phyloP scores from a whole-genome alignment of 2,797 vertebrate species.

The Thripadectes ignobilis region DNA sequence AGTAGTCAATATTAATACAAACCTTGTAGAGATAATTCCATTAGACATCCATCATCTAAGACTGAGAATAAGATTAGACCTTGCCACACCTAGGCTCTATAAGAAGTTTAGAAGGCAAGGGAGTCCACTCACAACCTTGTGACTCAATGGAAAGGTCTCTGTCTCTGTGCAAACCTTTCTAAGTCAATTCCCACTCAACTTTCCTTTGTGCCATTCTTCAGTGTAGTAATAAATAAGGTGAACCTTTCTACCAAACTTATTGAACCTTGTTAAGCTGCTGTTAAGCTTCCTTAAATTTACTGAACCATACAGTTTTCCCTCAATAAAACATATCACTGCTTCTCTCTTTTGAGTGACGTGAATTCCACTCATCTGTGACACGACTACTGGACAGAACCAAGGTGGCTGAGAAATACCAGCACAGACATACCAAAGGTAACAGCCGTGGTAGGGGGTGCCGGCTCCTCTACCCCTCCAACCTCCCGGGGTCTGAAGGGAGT shows the following conservation, averaged over 20 bases:
- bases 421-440: neutral
- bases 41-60: rapidly evolving
- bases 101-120: neutral
- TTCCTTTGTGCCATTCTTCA: neutral
- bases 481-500: too few species aligned
- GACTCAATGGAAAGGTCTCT: neutral
- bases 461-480: too few species aligned
- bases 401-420: neutral
- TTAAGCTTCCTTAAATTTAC: neutral
- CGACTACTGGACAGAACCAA: neutral
- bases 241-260: neutral
- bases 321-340: neutral
- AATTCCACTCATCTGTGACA: neutral
- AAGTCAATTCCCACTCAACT: neutral
- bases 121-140: neutral
- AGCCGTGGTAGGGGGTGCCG: too few species aligned
- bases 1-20: neutral
- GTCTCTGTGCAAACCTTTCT: neutral
- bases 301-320: neutral
- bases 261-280: neutral
- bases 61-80: neutral
- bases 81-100: neutral
- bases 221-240: neutral
- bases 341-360: neutral
- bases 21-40: neutral